Evolutionary conservation across 2,113 vertebrate species (phyloP).

Genomic region (Podarcis raffonei): DNA sequence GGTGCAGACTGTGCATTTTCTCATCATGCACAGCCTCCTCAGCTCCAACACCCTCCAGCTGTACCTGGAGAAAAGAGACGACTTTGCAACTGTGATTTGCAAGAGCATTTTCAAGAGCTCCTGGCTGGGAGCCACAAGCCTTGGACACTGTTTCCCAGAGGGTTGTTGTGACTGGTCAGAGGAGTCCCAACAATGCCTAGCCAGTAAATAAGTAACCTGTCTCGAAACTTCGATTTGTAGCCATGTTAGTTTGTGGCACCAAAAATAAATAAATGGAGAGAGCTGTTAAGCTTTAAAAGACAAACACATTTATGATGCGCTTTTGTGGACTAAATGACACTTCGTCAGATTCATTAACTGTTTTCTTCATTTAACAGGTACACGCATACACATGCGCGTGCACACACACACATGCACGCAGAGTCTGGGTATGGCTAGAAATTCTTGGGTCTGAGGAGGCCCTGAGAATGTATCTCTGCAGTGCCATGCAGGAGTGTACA

Average conservation of each 20-base stretch:
- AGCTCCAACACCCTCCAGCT: not conserved
- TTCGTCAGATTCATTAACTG: not conserved
- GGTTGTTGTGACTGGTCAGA: not conserved
- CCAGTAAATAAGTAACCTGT: not conserved
- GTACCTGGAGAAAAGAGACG: not conserved
- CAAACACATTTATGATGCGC: not conserved
- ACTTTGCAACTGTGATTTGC: not conserved
- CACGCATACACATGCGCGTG: not conserved
- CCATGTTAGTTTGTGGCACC: not conserved
- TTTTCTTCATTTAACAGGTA: not conserved
- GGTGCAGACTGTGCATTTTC: not conserved
- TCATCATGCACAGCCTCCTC: not conserved
- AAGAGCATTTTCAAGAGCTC: not conserved
- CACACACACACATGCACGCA: not conserved
- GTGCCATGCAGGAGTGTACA: not conserved
- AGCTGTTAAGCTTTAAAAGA: not conserved
- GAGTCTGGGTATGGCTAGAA: not conserved
- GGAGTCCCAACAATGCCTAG: not conserved
- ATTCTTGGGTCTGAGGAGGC: not conserved
- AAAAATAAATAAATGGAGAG: not conserved
- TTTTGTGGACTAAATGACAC: not conserved
- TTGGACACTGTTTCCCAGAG: not conserved
- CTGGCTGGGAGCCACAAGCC: not conserved
- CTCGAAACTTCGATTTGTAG: not conserved
- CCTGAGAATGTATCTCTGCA: not conserved